Conservation (phyloP, 1,140 invertebrate species). For the Drosophila kanapiae region DNA sequence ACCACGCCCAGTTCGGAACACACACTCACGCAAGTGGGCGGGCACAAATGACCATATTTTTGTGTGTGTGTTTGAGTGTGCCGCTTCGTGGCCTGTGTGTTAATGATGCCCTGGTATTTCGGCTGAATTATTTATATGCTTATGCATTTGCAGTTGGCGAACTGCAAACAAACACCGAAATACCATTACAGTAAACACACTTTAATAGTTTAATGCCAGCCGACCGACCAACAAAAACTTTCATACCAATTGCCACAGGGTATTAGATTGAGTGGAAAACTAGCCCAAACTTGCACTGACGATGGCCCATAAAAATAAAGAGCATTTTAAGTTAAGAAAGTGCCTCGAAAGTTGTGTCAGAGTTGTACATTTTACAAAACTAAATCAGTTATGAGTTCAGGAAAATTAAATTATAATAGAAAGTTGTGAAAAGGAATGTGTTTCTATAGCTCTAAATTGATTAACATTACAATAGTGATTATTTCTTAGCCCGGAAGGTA, state of each 20-base stretch:
- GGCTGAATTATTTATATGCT: slow-evolving; percentile 54
- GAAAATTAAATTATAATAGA: neutral
- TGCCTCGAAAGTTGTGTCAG: slow-evolving; percentile 2
- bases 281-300: slow-evolving; percentile 2
- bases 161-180: slow-evolving; percentile 39
- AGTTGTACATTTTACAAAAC: slow-evolving; percentile 2
- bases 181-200: slow-evolving; percentile 54
- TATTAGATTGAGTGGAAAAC: slow-evolving; percentile 6
- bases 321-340: slow-evolving; percentile 1
- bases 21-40: slow-evolving; percentile 54
- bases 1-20: slow-evolving; percentile 44
- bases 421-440: neutral
- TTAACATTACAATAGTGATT: too few relatives aligned
- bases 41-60: slow-evolving; percentile 12
- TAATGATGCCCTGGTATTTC: slow-evolving; percentile 61
- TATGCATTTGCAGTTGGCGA: slow-evolving; percentile 49
- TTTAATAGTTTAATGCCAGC: slow-evolving; percentile 73
- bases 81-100: slow-evolving; percentile 24
- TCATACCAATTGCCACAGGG: slow-evolving; percentile 14
- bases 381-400: neutral
- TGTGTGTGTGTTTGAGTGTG: slow-evolving; percentile 3
- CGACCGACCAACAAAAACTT: slow-evolving; percentile 24
- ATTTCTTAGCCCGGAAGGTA: neutral
- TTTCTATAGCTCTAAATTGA: neutral
- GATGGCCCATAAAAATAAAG: slow-evolving; percentile 2